Evolutionary conservation across 2,113 vertebrate species (phyloP), one percentile per base, ranked within the genome.

Genomic region (Silurus glanis): DNA sequence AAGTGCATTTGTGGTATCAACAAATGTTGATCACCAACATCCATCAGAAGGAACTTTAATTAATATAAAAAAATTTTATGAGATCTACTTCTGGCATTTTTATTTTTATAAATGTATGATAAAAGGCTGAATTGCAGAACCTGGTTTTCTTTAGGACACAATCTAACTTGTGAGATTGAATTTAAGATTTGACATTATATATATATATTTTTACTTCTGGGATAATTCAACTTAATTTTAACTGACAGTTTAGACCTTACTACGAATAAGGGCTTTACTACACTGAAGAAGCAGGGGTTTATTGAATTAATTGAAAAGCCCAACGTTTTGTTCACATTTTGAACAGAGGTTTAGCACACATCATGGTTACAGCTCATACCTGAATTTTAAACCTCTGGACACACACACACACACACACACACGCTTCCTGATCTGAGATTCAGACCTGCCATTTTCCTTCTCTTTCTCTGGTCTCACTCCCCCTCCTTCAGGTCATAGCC

Each of bases 211-310:
- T 13, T 53, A 80, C 64, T 80, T 86, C 78, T 86, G 56, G 78
- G 78, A 21, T 78, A 86, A 55, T 55, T 86, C 64, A 80, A 58
- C 75, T 80, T 85, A 80, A 80, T 58, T 58, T 85, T 58, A 66
- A 85, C 62, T 51, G 83, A 28, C 59, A 61, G 51, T 47, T 79
- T 14, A 45, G 13, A 67, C 37, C 9, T 67, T 67, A 66, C 28
- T 64, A 45, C 49, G 64, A 21, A 49, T 72, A 86, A 58, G 37
- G 61, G 37, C 51, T 53, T 61, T 49, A 49, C 17, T 16, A 28
- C 51, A 80, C 62, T 0, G 10, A 62, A 84, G 45, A 47, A 53
- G 28, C 4, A 55, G 23, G 37, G 21, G 23, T 5, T 10, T 25
- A 66, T n/a, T 83, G 25, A 83, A 61, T 74, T 28, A 10, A 37